Base-by-base conservation (phyloP, 2,888 invertebrate genomes). In the Agrilus cyanescens region DNA sequence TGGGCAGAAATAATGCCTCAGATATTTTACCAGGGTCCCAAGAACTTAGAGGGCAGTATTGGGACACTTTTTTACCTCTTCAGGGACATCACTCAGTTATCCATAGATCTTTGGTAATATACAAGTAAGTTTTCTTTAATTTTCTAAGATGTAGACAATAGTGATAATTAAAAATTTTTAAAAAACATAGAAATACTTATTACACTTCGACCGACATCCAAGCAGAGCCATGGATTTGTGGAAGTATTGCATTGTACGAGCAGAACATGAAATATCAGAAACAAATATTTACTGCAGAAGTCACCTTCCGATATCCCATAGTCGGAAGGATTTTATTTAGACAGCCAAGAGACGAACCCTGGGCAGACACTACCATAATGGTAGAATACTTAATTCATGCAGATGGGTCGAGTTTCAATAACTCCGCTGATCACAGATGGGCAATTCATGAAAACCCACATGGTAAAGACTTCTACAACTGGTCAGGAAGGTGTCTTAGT, bases 401-500 rank as follows among this genome's bases (percentile, higher is more conserved):
- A 0, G 91, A 94, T 63, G 90, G 90, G 0, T 77, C 84, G 3
- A 76, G 74, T 41, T 68, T 82, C 43, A 86, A 87, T 62, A 82
- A 82, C 61, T 80, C 84, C 0, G 71, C 70, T 34, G 73, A 73
- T 10, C 87, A 87, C 62, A 76, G 86, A 49, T 94, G 93, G 91
- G 83, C 84, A 10, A 72, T 94, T 13, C 87, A 91, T 61, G 80
- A 78, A 44, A 68, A 74, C 50, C 73, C 85, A 0, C 86, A 90
- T 0, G 89, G 87, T 13, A 78, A 76, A 46, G 94, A 94, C 66
- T 93, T 83, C 66, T 90, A 90, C 63, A 87, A 89, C 65, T 93
- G 91, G 93, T 83, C 84, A 20, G 80, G 74, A 34, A 70, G 93
- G 31, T 91, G 93, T 60, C 66, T 87, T 8, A 87, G 87, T 51